Base-by-base conservation (phyloP, 2,797 vertebrate genomes). In the Anguilla pacifica region DNA sequence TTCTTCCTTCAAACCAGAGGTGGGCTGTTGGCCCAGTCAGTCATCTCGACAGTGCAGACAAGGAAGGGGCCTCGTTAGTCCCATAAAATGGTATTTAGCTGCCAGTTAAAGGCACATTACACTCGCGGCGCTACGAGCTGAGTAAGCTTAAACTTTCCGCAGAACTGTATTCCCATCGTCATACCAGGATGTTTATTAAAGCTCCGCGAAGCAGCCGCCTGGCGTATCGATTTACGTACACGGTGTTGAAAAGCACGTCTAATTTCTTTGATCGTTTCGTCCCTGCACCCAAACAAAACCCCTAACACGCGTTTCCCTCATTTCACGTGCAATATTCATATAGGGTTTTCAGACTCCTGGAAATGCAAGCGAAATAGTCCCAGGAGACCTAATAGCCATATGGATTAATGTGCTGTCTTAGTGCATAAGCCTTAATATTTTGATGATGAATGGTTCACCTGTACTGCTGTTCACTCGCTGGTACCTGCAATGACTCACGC, bases 1-100 rank as follows among this genome's bases (percentile, higher is more conserved):
- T 90, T 88, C 91, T 91, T 91, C 93, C 93, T 93, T 95, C 95
- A 95, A 96, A 89, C 97, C 97, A 95, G 97, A 98, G 97, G 97
- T 98, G 94, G 96, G 96, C 96, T 96, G 96, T 97, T 96, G 96
- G 95, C 96, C 95, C 91, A 93, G 93, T 94, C 95, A 88, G 85
- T 95, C 94, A 89, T 95, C 92, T 91, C 95, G 94, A 96, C 97
- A 95, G 88, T 91, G 94, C 91, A 94, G 96, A 94, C 96, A 93
- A 89, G 95, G 93, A 92, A 94, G 93, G 92, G 95, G 93, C 88
- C 92, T 94, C 91, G 72, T 90, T 49, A 85, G 95, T 96, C 96
- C 93, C 95, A 93, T 96, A 94, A 96, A 96, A 97, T 95, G 95
- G 94, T 91, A 90, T 95, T 95, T 93, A 93, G 92, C 95, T 94